Percentiles rank a stretch among this genome's conserved stretches.
These are phyloP conservation scores for Psilopsiagon aymara DNA, from an alignment of 2,113 vertebrate species.

Conservation along the genomic window DNA sequence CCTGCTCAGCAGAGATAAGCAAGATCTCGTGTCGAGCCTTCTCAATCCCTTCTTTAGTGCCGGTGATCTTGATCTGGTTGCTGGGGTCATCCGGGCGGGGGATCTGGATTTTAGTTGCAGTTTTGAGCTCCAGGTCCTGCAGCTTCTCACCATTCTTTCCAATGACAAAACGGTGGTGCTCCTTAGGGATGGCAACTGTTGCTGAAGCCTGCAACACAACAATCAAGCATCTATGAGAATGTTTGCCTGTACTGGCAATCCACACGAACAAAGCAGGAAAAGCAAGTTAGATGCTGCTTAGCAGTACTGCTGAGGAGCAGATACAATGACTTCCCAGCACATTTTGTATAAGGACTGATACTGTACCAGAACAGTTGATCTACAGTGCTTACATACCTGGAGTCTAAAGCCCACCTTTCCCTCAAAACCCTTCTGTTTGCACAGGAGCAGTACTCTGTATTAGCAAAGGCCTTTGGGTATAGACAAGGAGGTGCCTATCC, in stretches of 20 bases:
- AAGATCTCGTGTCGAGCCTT: constrained; percentile 97
- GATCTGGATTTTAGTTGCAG: constrained; percentile 99
- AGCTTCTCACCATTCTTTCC: constrained; percentile 98
- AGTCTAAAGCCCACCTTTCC: background rate
- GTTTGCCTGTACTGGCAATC: background rate
- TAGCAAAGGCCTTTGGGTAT: background rate
- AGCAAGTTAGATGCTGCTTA: background rate
- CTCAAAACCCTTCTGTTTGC: background rate
- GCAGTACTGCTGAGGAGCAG: background rate
- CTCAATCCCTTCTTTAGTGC: constrained; percentile 98
- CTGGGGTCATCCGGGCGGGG: constrained; percentile 96
- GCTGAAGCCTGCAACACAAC: constrained; percentile 85
- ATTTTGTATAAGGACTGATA: background rate
- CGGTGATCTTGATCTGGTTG: constrained; percentile 99
- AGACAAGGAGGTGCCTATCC: background rate
- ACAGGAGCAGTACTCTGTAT: background rate
- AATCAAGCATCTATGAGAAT: background rate
- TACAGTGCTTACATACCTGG: background rate
- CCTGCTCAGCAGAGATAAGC: constrained; percentile 98
- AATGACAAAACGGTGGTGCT: constrained; percentile 98
- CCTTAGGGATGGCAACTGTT: constrained; percentile 95
- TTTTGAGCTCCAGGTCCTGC: constrained; percentile 98
- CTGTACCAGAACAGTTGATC: background rate
- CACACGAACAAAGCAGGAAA: background rate
- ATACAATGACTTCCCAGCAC: background rate